phyloP scores from a whole-genome alignment of 2,888 invertebrate genomes.

The Drosophila niveifrons region DNA sequence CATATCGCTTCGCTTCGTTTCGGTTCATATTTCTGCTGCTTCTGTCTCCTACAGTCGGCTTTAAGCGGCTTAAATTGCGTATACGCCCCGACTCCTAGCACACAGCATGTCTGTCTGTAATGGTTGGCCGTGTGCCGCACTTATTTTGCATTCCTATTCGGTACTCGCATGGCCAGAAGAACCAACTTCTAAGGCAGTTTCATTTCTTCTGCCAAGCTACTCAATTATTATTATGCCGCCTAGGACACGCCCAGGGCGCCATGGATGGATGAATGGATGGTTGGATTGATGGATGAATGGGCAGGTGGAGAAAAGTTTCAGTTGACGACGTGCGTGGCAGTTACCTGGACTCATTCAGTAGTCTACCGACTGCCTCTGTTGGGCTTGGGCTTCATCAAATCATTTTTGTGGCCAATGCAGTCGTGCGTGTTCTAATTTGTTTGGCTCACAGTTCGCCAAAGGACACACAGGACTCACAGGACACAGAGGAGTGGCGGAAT shows the following conservation, averaged over 20 bases:
- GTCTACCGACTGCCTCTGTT: background rate
- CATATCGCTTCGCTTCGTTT: conserved; percentile 46
- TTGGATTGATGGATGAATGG: background rate
- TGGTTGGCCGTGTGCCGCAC: conserved; percentile 35
- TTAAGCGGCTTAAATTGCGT: conserved; percentile 76
- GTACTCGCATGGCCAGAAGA: conserved; percentile 33
- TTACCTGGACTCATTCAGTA: conserved; percentile 22
- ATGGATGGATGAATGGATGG: background rate
- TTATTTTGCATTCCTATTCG: conserved; percentile 65
- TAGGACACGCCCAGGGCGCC: conserved; percentile 32
- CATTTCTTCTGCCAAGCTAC: conserved; percentile 39
- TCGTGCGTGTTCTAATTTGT: conserved; percentile 78
- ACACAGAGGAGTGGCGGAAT: background rate
- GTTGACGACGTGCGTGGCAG: conserved; percentile 41
- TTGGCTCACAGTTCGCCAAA: conserved; percentile 34
- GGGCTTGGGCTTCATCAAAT: conserved; percentile 55
- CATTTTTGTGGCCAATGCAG: conserved; percentile 69
- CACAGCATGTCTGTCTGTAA: conserved; percentile 47
- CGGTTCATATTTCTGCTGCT: conserved; percentile 55
- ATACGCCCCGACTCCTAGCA: conserved; percentile 49
- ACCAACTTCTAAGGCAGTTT: conserved; percentile 15
- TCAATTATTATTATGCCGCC: conserved; percentile 72
- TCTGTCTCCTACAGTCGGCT: conserved; percentile 33
- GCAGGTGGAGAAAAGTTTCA: conserved; percentile 36
- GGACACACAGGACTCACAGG: conserved; percentile 9